phyloP scores from a whole-genome alignment of 2,113 vertebrate species.

The Bubo scandiacus region DNA sequence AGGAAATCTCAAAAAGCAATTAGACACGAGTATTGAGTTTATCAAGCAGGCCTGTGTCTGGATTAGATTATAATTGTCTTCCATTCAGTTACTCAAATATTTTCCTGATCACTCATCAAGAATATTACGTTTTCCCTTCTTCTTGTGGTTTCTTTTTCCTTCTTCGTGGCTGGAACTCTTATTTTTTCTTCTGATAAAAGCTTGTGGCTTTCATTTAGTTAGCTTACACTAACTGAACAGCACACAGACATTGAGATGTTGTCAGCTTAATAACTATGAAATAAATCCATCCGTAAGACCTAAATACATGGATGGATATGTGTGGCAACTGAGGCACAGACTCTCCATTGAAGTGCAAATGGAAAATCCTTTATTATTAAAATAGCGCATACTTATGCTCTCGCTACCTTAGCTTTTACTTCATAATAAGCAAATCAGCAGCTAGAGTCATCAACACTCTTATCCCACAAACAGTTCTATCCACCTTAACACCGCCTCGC shows the following conservation, averaged over 20 bases:
- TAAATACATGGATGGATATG: background rate
- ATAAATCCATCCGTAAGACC: background rate
- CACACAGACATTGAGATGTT: background rate
- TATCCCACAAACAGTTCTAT: no score
- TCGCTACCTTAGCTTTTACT: no score
- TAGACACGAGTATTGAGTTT: background rate
- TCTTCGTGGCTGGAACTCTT: slow-evolving; percentile 11
- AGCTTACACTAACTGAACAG: background rate
- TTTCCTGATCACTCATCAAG: slow-evolving; percentile 49
- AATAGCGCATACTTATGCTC: no score
- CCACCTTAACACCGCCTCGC: no score
- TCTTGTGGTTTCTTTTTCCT: slow-evolving; percentile 18
- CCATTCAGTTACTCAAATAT: slow-evolving; percentile 43
- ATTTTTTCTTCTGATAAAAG: slow-evolving; percentile 18
- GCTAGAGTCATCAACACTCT: no score
- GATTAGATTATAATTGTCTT: slow-evolving; percentile 46
- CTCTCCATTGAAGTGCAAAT: no score
- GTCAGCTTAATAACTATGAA: background rate
- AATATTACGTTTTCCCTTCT: slow-evolving; percentile 4
- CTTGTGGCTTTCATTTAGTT: background rate
- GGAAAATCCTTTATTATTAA: no score
- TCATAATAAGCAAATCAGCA: no score
- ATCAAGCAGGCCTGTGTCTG: slow-evolving; percentile 31
- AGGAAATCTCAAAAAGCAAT: background rate
- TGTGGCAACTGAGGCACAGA: no score